Conservation (phyloP, 2,113 vertebrate genomes). For the Trachemys scripta region DNA sequence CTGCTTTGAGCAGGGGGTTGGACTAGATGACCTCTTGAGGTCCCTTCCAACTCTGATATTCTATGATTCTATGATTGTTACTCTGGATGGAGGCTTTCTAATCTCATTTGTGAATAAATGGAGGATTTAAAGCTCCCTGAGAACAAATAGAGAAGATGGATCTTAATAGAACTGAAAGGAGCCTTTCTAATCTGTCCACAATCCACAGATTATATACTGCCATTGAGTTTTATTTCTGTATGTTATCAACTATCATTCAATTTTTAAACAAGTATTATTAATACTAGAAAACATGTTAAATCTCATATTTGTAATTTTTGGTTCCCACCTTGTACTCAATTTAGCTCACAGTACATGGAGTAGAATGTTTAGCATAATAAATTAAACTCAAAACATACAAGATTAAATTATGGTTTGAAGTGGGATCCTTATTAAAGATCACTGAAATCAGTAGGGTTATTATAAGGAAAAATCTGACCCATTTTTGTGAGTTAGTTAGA, state of each 20-base stretch:
- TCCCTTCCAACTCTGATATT: no score
- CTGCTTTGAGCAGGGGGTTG: no score
- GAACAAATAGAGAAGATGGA: background rate
- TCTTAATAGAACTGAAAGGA: background rate
- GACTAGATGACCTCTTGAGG: no score
- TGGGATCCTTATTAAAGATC: background rate
- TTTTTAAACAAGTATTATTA: background rate
- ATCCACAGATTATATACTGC: background rate
- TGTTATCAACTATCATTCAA: background rate
- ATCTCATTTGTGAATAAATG: background rate
- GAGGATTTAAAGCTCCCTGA: background rate
- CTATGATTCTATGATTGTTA: no score
- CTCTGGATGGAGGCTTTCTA: background rate
- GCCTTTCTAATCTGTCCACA: background rate
- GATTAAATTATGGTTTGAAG: background rate
- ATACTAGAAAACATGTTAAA: background rate
- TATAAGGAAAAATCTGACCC: background rate
- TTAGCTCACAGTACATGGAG: background rate
- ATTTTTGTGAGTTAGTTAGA: background rate
- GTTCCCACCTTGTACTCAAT: background rate
- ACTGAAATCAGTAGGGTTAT: fast-evolving
- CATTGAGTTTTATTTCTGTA: background rate
- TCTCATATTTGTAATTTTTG: background rate
- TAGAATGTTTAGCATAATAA: background rate
- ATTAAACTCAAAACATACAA: fast-evolving